Conservation (phyloP, 2,888 invertebrate genomes). For the Mycogona germanica region DNA sequence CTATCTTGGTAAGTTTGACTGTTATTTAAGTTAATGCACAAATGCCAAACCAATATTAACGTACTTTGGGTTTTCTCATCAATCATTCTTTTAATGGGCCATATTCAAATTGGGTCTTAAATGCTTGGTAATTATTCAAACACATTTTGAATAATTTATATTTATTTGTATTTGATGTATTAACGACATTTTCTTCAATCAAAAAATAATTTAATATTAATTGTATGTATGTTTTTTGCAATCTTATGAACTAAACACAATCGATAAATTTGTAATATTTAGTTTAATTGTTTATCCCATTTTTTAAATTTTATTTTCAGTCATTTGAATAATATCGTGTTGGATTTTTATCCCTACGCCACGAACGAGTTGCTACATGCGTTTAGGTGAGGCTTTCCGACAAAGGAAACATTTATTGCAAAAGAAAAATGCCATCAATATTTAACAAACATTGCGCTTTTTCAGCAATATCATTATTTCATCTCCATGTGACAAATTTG, state of each 20-base stretch:
- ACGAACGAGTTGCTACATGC: constrained; percentile 4
- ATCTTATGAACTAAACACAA: neutral
- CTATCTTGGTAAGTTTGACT: constrained; percentile 2
- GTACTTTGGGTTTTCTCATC: too few species aligned
- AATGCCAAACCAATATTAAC: too few species aligned
- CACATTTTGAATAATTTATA: too few species aligned
- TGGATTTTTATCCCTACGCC: constrained; percentile 10
- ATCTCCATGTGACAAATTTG: too few species aligned
- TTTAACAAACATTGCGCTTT: neutral
- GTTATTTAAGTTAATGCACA: too few species aligned
- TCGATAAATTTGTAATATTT: neutral
- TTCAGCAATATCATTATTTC: neutral
- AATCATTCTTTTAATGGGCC: too few species aligned
- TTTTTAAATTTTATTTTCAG: neutral
- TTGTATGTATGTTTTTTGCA: too few species aligned
- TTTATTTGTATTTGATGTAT: too few species aligned
- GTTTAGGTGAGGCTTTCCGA: neutral
- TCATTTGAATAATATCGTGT: neutral
- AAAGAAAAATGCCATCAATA: neutral
- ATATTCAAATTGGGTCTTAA: too few species aligned
- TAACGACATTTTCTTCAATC: too few species aligned
- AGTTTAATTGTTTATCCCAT: neutral
- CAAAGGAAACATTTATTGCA: neutral
- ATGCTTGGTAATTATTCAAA: too few species aligned
- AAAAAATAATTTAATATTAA: too few species aligned